Conservation (phyloP, 2,797 vertebrate genomes). For the Furcifer pardalis region DNA sequence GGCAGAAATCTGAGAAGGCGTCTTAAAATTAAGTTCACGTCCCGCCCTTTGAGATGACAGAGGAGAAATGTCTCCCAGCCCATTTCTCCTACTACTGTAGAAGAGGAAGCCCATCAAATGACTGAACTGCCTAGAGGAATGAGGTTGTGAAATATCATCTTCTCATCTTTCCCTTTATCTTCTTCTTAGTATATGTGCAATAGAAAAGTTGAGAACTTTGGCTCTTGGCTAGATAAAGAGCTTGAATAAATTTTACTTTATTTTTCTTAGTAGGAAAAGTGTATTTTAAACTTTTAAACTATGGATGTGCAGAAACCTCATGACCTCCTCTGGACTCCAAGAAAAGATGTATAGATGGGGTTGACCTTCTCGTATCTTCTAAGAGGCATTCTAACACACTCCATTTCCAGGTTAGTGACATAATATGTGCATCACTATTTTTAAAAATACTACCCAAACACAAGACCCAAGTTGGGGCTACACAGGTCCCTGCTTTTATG, state of each 20-base stretch:
- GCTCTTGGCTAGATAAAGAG: background rate
- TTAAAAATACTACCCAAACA: background rate
- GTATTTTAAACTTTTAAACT: background rate
- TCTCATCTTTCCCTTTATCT: background rate
- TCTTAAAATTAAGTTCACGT: slow-evolving; percentile 65
- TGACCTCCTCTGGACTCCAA: background rate
- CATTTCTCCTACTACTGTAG: slow-evolving; percentile 37
- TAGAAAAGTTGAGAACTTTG: background rate
- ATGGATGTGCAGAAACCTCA: background rate
- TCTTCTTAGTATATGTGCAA: background rate
- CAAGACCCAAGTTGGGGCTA: background rate
- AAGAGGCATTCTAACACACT: no score
- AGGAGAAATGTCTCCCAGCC: slow-evolving; percentile 38
- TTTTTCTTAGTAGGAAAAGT: background rate
- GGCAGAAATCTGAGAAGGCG: slow-evolving; percentile 58
- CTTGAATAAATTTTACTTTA: background rate
- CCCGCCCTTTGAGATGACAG: slow-evolving; percentile 62
- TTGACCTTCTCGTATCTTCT: no score
- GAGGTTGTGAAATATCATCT: background rate
- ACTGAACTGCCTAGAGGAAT: slow-evolving; percentile 9
- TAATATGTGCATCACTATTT: background rate
- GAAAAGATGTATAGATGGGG: no score
- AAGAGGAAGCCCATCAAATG: background rate
- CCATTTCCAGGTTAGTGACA: no score
- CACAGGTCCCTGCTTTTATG: no score